Evolutionary conservation across 1,140 invertebrate genomes (phyloP).

Genomic region (Drosophila kanapiae): DNA sequence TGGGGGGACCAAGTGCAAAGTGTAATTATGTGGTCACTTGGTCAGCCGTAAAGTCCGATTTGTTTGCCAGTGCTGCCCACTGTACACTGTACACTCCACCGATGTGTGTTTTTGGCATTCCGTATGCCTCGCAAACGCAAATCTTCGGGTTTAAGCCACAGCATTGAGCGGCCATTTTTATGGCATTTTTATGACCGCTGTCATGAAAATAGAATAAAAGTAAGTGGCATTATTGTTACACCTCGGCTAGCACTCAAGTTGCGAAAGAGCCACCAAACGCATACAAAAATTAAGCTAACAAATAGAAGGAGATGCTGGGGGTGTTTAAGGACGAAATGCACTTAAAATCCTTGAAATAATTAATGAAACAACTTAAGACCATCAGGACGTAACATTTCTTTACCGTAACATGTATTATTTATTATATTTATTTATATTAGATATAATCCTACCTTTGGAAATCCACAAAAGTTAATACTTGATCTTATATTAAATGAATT

Average conservation of each 20-base stretch:
- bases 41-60: slow-evolving; percentile 51
- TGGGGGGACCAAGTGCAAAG: slow-evolving; percentile 62
- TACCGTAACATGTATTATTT: background rate
- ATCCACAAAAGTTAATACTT: too few species aligned
- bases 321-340: slow-evolving; percentile 6
- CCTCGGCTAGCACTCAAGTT: slow-evolving; percentile 47
- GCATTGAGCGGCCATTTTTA: slow-evolving; percentile 26
- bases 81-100: slow-evolving; percentile 1
- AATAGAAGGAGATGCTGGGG: slow-evolving; percentile 3
- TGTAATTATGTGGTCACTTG: slow-evolving; percentile 79
- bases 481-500: too few species aligned
- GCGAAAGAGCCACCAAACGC: slow-evolving; percentile 64
- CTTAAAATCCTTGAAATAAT: background rate
- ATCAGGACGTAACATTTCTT: background rate
- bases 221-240: slow-evolving; percentile 72
- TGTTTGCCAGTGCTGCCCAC: slow-evolving; percentile 16
- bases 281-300: slow-evolving; percentile 65
- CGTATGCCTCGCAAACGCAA: slow-evolving; percentile 18
- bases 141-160: slow-evolving; percentile 44
- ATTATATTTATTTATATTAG: background rate
- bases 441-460: too few species aligned
- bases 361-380: background rate
- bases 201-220: slow-evolving; percentile 61
- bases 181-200: slow-evolving; percentile 43
- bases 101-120: slow-evolving; percentile 11